Evolutionary conservation across 2,797 vertebrate genomes (phyloP), one percentile per base, ranked within the genome.

Genomic region (Eleutherodactylus coqui): DNA sequence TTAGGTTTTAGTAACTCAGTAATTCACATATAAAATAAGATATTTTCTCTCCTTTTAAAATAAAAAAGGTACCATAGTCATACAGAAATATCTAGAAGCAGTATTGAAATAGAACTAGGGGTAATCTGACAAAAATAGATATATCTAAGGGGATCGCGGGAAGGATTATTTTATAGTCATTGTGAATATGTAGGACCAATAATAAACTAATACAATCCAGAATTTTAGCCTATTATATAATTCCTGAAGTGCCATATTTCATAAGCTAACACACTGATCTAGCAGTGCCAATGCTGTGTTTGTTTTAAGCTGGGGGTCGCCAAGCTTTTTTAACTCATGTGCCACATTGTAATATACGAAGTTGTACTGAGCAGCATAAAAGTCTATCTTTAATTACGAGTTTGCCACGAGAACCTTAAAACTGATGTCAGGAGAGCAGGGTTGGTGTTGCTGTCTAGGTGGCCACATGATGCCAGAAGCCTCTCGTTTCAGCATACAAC

Each of bases 11-110:
- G 94, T 94, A 94, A 93, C 92, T 91, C 93, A 94, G 93, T 94
- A 92, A 94, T 93, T 93, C 91, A 91, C 91, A 94, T 94, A 94
- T 92, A 93, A 95, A 94, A 94, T 92, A 90, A 85, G 91, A 93
- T 91, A 88, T 93, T 92, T 91, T 92, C 89, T 89, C 91, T 93
- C 92, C 89, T 94, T 94, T 93, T 89, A 38, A 21, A 34, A 64
- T 13, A 55, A 93, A 92, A 94, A 95, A 94, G 92, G 93, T 94
- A 94, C 93, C 93, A 94, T 91, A 93, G 93, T 93, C 93, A 93
- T 94, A 94, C 93, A 95, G 93, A 94, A 93, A 92, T 94, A 92
- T 93, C 91, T 93, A 93, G 93, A 92, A 94, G 93, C 90, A 93
- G 93, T 93, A 94, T 90, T 94, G 93, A 94, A 94, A 93, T 93